These are phyloP conservation scores for Serilophus lunatus DNA, from an alignment of 2,113 vertebrate species.

Conservation along the genomic window DNA sequence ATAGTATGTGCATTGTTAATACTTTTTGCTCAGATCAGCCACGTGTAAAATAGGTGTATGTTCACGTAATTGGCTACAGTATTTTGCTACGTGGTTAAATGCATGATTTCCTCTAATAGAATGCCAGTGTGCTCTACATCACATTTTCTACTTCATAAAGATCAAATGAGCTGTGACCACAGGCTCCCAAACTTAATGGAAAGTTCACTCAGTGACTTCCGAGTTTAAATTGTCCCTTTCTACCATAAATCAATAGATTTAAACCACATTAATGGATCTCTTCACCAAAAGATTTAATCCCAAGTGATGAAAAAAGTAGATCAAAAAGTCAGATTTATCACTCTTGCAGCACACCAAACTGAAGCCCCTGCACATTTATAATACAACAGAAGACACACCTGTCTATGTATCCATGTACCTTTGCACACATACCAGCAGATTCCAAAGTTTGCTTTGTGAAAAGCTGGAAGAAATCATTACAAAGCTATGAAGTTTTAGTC, in stretches of 20 bases:
- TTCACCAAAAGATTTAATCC: conserved; percentile 59
- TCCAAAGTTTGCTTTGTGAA: not conserved
- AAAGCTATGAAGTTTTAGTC: not conserved
- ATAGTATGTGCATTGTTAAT: conserved; percentile 50
- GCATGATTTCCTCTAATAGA: conserved; percentile 77
- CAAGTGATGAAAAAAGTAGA: not conserved
- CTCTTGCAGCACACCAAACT: not conserved
- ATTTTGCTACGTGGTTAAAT: conserved; percentile 75
- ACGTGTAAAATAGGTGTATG: conserved; percentile 74
- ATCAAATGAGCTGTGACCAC: conserved; percentile 79
- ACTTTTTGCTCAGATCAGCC: conserved; percentile 54
- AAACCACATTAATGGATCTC: conserved; percentile 57
- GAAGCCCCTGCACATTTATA: conserved; percentile 7
- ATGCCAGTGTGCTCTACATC: conserved; percentile 71
- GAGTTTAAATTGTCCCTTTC: conserved; percentile 72
- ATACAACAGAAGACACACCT: not conserved
- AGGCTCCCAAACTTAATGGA: conserved; percentile 74
- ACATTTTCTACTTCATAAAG: conserved; percentile 79
- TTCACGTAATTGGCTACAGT: conserved; percentile 71
- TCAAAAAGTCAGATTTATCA: conserved; percentile 55
- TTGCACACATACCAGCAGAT: not conserved
- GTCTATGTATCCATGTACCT: not conserved
- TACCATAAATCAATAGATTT: conserved; percentile 72
- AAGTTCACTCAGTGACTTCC: conserved; percentile 74
- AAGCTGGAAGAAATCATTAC: not conserved